Evolutionary conservation across 2,797 vertebrate genomes (phyloP).

Genomic region (Smutsia gigantea): DNA sequence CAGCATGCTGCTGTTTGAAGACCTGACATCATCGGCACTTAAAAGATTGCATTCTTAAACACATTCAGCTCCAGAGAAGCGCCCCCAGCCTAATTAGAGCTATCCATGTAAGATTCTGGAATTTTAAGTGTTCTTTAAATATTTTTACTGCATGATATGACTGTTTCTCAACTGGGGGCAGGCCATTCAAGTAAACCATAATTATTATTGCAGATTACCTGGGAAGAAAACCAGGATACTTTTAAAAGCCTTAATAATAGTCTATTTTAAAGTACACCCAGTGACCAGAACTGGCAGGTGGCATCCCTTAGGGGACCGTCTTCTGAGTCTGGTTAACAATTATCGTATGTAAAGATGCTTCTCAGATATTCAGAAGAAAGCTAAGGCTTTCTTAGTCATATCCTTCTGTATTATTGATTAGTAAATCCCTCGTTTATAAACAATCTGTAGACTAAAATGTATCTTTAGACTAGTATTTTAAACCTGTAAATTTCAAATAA

Average conservation of each 20-base stretch:
- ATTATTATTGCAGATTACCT: constrained; percentile 28
- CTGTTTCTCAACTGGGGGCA: constrained; percentile 49
- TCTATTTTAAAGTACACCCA: not conserved
- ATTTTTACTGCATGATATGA: constrained; percentile 37
- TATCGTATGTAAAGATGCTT: not conserved
- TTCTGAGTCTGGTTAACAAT: not conserved
- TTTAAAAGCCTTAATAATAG: not conserved
- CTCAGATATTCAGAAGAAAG: not conserved
- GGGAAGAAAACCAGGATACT: constrained; percentile 19
- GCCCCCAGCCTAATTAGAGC: constrained; percentile 55
- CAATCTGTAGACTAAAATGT: no score
- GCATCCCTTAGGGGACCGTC: not conserved
- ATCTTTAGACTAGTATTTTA: not conserved
- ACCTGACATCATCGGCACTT: constrained; percentile 44
- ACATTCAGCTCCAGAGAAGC: not conserved
- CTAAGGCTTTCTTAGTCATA: not conserved
- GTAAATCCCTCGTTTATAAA: not conserved
- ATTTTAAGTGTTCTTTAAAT: constrained; percentile 40
- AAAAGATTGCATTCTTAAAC: constrained; percentile 51
- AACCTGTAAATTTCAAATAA: not conserved
- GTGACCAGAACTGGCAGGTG: not conserved
- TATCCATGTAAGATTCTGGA: not conserved
- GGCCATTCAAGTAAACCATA: not conserved
- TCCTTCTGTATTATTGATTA: not conserved
- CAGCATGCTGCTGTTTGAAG: not conserved